Conservation (phyloP, 2,113 vertebrate genomes). For the Falcunculus frontatus region DNA sequence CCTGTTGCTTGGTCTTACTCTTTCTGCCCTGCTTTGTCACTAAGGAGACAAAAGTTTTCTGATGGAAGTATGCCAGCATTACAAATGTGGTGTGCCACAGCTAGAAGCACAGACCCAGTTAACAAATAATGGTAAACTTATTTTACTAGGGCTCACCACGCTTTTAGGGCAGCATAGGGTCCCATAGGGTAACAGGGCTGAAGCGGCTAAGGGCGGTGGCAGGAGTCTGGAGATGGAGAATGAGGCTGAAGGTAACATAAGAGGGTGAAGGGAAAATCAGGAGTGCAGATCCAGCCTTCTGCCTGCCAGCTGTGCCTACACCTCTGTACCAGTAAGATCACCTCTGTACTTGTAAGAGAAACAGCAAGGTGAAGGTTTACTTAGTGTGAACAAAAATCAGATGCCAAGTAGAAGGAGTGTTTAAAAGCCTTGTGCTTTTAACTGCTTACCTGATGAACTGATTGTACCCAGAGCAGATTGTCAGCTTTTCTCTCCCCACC, state of each 20-base stretch:
- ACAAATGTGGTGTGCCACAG: background rate
- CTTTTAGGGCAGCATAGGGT: background rate
- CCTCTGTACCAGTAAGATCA: background rate
- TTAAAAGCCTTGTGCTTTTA: background rate
- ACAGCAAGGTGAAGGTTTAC: background rate
- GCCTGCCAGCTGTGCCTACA: background rate
- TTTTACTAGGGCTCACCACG: background rate
- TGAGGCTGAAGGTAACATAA: background rate
- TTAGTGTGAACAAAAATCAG: background rate
- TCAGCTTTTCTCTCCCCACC: background rate
- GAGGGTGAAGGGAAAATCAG: background rate
- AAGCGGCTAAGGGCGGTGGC: background rate
- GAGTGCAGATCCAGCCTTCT: background rate
- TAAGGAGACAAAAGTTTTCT: background rate
- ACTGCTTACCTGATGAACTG: background rate
- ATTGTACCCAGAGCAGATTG: background rate
- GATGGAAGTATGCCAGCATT: background rate
- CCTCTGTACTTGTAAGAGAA: background rate
- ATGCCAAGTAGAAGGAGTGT: background rate
- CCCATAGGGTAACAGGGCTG: background rate
- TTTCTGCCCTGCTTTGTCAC: background rate
- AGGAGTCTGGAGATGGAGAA: background rate
- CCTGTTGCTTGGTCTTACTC: background rate
- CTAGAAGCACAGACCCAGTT: background rate
- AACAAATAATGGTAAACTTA: background rate